Evolutionary conservation across 2,888 invertebrate species (phyloP).

Genomic region (Sthenelais limicola): DNA sequence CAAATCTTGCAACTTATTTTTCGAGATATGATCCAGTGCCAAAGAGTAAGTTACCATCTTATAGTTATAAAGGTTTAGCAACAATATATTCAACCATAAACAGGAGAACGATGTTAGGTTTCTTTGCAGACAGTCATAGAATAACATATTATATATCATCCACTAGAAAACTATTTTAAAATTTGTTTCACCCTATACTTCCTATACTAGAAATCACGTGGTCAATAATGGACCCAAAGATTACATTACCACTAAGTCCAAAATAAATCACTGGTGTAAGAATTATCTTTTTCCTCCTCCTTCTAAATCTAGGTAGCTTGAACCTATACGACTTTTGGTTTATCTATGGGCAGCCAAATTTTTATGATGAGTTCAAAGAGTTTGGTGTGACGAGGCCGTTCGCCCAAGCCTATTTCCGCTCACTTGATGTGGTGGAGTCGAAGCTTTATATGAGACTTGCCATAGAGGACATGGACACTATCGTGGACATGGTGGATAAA

Average conservation of each 20-base stretch:
- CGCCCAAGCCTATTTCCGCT: conserved; percentile 18
- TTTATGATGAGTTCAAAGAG: background rate
- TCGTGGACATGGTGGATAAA: background rate
- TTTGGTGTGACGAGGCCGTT: background rate
- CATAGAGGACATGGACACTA: conserved; percentile 20
- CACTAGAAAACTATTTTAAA: background rate
- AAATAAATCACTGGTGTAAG: background rate
- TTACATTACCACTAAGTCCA: background rate
- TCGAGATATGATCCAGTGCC: background rate
- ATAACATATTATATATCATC: background rate
- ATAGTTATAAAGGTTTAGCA: no score
- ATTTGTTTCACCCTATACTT: no score
- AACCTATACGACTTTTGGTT: background rate
- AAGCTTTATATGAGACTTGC: conserved; percentile 7
- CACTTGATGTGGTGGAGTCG: background rate
- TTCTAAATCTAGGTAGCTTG: conserved; percentile 2
- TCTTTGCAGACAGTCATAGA: no score
- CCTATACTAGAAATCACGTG: no score
- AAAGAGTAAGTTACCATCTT: background rate
- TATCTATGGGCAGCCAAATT: background rate
- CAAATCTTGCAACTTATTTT: background rate
- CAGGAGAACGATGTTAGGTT: no score
- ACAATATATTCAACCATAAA: no score
- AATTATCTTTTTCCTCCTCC: background rate
- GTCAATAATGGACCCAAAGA: no score